These are phyloP conservation scores for Equus przewalskii DNA, from an alignment of 2,113 vertebrate species.

Conservation along the genomic window DNA sequence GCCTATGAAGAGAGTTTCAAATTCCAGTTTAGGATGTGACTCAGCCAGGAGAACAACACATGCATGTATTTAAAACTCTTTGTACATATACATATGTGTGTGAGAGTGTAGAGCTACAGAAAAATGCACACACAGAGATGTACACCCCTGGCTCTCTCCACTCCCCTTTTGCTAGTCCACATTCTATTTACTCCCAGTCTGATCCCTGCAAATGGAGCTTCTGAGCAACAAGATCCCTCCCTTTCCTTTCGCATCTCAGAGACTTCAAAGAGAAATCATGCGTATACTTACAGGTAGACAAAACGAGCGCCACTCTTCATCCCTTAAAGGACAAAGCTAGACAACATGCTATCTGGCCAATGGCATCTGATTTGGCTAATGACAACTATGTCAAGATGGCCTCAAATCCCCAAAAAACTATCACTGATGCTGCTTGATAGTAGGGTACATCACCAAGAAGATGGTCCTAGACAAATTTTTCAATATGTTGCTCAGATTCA, in stretches of 20 bases:
- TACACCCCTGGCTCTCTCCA: background rate
- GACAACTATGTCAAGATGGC: background rate
- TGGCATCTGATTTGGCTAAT: background rate
- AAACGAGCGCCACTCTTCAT: background rate
- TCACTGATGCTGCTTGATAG: background rate
- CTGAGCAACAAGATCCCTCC: background rate
- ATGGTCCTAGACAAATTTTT: background rate
- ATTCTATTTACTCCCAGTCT: background rate
- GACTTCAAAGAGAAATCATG: background rate
- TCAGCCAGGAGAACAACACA: background rate
- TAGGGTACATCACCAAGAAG: background rate
- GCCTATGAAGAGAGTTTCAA: background rate
- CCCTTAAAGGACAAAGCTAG: background rate
- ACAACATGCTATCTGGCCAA: no score
- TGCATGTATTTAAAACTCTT: background rate
- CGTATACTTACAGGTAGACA: background rate
- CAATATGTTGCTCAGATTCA: background rate
- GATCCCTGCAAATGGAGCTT: background rate
- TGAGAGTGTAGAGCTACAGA: background rate
- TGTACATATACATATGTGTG: background rate
- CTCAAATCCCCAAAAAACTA: background rate
- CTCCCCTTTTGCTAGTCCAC: background rate
- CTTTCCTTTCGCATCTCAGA: background rate
- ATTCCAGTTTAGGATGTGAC: background rate
- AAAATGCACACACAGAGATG: background rate